These are phyloP conservation scores for Melopsittacus undulatus DNA, from an alignment of 2,797 vertebrate genomes.

Conservation along the genomic window DNA sequence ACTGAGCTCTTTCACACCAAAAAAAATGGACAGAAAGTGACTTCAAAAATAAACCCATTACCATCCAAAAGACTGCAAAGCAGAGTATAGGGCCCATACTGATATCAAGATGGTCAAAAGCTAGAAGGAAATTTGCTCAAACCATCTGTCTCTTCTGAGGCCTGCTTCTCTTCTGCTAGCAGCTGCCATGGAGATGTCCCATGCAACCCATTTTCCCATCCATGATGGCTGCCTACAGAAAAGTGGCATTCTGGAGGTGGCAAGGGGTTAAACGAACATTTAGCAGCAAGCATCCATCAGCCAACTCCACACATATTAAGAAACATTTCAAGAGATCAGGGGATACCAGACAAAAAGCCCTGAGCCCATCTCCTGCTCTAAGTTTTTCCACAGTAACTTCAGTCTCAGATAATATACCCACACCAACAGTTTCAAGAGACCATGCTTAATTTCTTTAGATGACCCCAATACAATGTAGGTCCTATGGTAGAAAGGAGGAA, in stretches of 20 bases:
- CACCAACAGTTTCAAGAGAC: not conserved
- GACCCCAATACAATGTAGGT: not conserved
- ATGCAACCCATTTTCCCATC: not conserved
- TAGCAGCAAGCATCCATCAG: not conserved
- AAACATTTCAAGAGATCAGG: not conserved
- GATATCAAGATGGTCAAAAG: not conserved
- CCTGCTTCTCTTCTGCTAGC: not conserved
- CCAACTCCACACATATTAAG: not conserved
- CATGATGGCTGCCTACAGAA: not conserved
- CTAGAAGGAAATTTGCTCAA: not conserved
- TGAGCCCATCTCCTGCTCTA: not conserved
- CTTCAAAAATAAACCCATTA: not conserved
- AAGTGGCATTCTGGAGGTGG: not conserved
- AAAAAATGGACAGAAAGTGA: not conserved
- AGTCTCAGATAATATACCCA: not conserved
- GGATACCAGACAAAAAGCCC: not conserved
- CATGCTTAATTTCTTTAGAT: not conserved
- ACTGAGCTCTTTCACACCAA: not conserved
- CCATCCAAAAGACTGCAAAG: not conserved
- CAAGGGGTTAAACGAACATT: not conserved
- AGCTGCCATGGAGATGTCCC: fast-evolving
- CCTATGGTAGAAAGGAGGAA: not conserved
- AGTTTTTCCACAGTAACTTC: not conserved
- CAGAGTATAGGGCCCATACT: not conserved
- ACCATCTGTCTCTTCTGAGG: not conserved